These are phyloP conservation scores for Drosophila pruinosa DNA, from an alignment of 1,140 invertebrate genomes.

Conservation along the genomic window DNA sequence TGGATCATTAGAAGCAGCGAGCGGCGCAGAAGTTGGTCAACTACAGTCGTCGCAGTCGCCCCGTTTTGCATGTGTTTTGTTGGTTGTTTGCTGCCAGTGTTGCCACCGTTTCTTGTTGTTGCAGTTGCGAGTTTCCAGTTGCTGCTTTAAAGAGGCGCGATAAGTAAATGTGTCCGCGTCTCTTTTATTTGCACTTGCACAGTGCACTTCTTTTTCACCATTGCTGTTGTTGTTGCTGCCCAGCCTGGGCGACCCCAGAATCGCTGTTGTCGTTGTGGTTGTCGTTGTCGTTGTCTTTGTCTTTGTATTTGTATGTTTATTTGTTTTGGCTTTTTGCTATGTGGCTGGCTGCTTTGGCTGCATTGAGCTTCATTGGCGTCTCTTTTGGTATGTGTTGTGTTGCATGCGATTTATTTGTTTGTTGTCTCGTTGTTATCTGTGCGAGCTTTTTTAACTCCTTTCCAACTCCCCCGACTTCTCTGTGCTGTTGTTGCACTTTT, in stretches of 20 bases:
- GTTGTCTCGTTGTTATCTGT: constrained; percentile 78
- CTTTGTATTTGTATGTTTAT: constrained; percentile 58
- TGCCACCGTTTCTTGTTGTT: constrained; percentile 32
- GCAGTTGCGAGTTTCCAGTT: constrained; percentile 59
- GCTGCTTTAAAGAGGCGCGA: constrained; percentile 72
- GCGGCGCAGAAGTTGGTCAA: constrained; percentile 74
- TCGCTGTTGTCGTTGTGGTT: constrained; percentile 37
- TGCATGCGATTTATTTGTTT: constrained; percentile 78
- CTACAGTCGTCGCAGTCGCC: constrained; percentile 42
- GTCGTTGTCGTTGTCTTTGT: constrained; percentile 53
- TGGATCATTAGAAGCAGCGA: constrained; percentile 79
- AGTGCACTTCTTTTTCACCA: constrained; percentile 47
- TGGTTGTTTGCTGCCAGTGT: constrained; percentile 20
- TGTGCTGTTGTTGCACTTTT: constrained; percentile 16
- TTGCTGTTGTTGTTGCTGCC: constrained; percentile 21
- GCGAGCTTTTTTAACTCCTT: constrained; percentile 38
- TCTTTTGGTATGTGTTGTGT: constrained; percentile 48
- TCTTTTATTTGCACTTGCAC: constrained; percentile 80
- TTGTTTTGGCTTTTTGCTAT: constrained; percentile 44
- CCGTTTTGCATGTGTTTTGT: constrained; percentile 43
- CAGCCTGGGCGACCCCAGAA: constrained; percentile 42
- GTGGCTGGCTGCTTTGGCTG: too few species aligned
- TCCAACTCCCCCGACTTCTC: not conserved
- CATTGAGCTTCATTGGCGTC: constrained; percentile 47
- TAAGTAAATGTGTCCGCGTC: constrained; percentile 79